Conservation (phyloP, 2,797 vertebrate species). For the Siniperca scherzeri region DNA sequence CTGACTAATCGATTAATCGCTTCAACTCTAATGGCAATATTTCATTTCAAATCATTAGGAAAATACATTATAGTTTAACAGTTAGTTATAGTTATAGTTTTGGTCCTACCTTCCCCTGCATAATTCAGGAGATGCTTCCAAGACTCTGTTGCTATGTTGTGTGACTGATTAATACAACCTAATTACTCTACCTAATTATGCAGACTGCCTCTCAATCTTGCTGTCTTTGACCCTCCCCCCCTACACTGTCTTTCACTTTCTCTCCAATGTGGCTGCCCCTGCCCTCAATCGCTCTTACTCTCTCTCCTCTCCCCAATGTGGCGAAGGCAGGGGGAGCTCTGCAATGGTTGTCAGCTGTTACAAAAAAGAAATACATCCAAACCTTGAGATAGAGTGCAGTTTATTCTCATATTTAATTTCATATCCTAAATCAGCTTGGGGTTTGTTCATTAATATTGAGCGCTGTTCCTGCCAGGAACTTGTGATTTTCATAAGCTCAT, state of each 20-base stretch:
- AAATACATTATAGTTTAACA: slow-evolving; percentile 8
- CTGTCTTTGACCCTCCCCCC: slow-evolving; percentile 38
- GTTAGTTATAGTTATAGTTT: no score
- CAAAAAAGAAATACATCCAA: slow-evolving; percentile 49
- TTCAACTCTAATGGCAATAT: not conserved
- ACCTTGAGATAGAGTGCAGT: slow-evolving; percentile 39
- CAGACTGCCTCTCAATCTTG: slow-evolving; percentile 46
- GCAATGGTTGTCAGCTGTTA: slow-evolving; percentile 31
- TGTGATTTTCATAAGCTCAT: slow-evolving; percentile 83
- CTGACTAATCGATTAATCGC: not conserved
- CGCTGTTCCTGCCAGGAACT: slow-evolving; percentile 70
- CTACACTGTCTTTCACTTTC: slow-evolving; percentile 16
- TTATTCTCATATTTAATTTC: slow-evolving; percentile 58
- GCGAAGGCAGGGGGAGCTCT: not conserved
- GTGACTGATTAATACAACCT: slow-evolving; percentile 65
- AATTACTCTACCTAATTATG: slow-evolving; percentile 68
- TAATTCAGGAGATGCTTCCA: slow-evolving; percentile 34
- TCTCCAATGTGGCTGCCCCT: slow-evolving; percentile 35
- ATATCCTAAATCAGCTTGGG: slow-evolving; percentile 62
- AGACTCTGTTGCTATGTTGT: slow-evolving; percentile 33
- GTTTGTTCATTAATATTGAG: slow-evolving; percentile 74
- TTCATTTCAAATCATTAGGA: slow-evolving; percentile 12
- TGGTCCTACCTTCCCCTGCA: not conserved
- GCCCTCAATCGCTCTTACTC: slow-evolving; percentile 9
- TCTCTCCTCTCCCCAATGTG: slow-evolving; percentile 10